Base-by-base conservation (phyloP, 2,113 vertebrate species). In the Carassius auratus region DNA sequence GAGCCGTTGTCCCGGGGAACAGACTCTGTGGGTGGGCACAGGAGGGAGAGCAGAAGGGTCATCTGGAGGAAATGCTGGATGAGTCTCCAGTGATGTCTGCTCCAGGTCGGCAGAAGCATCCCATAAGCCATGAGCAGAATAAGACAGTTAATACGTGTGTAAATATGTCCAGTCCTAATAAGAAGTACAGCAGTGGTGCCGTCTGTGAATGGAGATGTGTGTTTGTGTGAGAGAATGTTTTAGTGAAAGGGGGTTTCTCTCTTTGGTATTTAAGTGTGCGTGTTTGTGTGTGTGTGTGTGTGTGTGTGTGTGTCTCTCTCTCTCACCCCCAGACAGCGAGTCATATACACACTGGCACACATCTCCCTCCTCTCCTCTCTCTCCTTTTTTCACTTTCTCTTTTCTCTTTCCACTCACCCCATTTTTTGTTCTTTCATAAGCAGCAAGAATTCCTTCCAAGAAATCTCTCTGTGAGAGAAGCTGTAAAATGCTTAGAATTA, bases 361-460 rank as follows among this genome's bases (percentile, higher is more conserved):
- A 30, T 61, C 66, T 79, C 77, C 66, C 69, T 71, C 55, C 66
- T 71, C 55, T 69, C 66, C 76, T 68, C 71, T 38, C 33, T 52
- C 26, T 30, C 55, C 10, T 26, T 66, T 48, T 45, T 84, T 30
- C 45, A 84, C 55, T 75, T 61, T 79, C 76, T 76, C 74, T 79
- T 52, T 77, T 78, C 76, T 79, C 80, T 82, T 69, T 82, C 62
- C 80, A 82, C 64, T 82, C 80, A 52, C 80, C 62, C 64, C 80
- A 82, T 82, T 68, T 81, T 81, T 45, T 81, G 78, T 66, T 66
- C 78, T 81, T 82, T 82, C 80, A 82, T 69, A 82, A 68, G 64
- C 61, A 82, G 80, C 45, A 36, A 68, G 64, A 30, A 55, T 82
- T 82, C 64, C 64, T 82, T 69, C 75, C 75, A 77, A 77, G 75